Percentiles rank a stretch among this genome's conserved stretches.
These are phyloP conservation scores for Hirundichthys speculiger DNA, from an alignment of 2,113 vertebrate species.

Conservation along the genomic window DNA sequence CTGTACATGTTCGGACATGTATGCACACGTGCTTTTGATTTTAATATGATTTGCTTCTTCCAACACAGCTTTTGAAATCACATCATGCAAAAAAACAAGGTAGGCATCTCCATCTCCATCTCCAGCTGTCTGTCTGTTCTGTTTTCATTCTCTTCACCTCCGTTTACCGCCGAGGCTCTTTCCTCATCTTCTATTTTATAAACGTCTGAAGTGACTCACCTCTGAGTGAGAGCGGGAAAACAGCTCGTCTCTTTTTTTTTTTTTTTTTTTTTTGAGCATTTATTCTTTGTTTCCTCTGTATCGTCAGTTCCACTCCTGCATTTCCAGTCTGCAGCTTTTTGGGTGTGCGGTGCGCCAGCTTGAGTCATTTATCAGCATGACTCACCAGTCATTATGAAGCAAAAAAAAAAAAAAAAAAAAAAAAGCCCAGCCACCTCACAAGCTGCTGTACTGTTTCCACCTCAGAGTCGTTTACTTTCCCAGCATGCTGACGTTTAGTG, in stretches of 20 bases:
- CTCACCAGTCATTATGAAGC: constrained; percentile 65
- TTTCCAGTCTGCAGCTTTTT: constrained; percentile 44
- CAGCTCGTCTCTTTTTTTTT: too few relatives aligned
- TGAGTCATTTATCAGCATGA: constrained; percentile 70
- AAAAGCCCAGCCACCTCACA: constrained; percentile 46
- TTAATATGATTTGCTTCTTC: constrained; percentile 90
- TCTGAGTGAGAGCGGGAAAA: constrained; percentile 16
- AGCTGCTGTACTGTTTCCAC: constrained; percentile 36
- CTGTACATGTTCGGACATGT: constrained; percentile 58
- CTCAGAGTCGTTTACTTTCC: constrained; percentile 46
- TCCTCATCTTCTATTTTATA: too few relatives aligned
- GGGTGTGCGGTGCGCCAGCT: constrained; percentile 52
- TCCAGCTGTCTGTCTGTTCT: too few relatives aligned
- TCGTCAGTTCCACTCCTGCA: constrained; percentile 21
- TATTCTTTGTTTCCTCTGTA: constrained; percentile 25
- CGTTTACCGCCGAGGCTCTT: too few relatives aligned
- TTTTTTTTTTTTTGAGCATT: too few relatives aligned
- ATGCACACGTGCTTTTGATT: constrained; percentile 70
- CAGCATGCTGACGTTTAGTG: constrained; percentile 20
- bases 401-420: too few relatives aligned
- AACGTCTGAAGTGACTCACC: constrained; percentile 7
- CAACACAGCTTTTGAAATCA: constrained; percentile 99
- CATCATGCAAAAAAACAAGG: constrained; percentile 98
- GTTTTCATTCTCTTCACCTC: too few relatives aligned
- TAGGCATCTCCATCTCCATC: constrained; percentile 83